A percentile compares a stretch with the other conserved stretches of the same genome.
These are phyloP conservation scores for Dinomys branickii DNA, from an alignment of 2,113 vertebrate genomes.

Conservation along the genomic window DNA sequence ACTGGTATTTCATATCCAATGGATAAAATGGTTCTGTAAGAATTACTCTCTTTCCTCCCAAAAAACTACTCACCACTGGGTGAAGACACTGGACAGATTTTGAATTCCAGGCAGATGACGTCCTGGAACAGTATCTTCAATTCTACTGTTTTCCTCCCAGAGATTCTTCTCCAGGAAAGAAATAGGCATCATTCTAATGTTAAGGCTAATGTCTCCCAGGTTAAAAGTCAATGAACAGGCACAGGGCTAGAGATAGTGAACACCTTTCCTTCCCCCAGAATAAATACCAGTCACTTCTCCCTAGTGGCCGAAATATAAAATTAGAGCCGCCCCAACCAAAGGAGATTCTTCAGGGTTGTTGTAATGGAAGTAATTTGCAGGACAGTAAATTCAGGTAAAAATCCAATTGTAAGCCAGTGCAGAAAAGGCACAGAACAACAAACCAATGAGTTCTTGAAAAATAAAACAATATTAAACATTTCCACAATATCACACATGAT, in stretches of 20 bases:
- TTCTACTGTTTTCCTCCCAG: background rate
- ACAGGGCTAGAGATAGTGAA: background rate
- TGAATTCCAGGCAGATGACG: background rate
- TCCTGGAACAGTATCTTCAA: background rate
- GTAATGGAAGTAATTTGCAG: background rate
- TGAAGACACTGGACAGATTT: background rate
- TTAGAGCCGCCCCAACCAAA: background rate
- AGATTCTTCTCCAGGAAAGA: background rate
- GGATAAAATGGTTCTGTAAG: background rate
- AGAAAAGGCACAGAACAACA: background rate
- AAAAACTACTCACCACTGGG: background rate
- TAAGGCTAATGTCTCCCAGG: background rate
- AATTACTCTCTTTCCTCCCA: constrained; percentile 11
- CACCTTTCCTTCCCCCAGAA: background rate
- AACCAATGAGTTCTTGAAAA: background rate
- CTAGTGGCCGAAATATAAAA: constrained; percentile 58
- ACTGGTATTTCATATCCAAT: background rate
- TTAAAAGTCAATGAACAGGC: background rate
- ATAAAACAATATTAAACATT: constrained; percentile 47
- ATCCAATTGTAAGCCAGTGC: constrained; percentile 9
- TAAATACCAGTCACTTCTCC: constrained; percentile 50
- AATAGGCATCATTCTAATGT: background rate
- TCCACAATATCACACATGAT: background rate
- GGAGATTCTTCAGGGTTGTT: background rate
- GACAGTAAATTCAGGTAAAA: background rate